Percentiles rank a stretch among this genome's conserved stretches.
Conservation (phyloP, 2,113 vertebrate species). For the Limnothrissa miodon region DNA sequence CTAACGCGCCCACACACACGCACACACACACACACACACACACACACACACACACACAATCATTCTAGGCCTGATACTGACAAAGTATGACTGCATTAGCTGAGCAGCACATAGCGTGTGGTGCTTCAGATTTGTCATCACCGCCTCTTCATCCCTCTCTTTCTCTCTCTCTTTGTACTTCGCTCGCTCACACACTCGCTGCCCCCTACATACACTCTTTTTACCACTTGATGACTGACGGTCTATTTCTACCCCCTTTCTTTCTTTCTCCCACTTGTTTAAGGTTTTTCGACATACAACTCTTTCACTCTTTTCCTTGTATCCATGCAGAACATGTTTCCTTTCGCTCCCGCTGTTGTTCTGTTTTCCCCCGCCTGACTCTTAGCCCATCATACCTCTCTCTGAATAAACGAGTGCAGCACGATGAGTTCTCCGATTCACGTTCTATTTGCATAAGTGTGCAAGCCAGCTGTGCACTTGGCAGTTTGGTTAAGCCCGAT, state of each 20-base stretch:
- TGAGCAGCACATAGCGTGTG: not conserved
- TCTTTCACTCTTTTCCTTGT: too few relatives aligned
- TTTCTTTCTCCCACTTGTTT: too few relatives aligned
- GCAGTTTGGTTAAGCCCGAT: conserved; percentile 36
- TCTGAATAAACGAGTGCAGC: not conserved
- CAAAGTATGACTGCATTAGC: not conserved
- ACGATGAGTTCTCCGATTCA: not conserved
- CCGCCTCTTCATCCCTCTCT: not conserved
- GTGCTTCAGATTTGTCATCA: conserved; percentile 3
- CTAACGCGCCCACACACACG: not conserved
- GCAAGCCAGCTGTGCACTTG: conserved; percentile 30
- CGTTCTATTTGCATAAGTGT: conserved; percentile 32
- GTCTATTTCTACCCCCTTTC: too few relatives aligned
- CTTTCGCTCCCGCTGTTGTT: not conserved
- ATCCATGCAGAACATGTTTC: not conserved
- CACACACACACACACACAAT: too few relatives aligned
- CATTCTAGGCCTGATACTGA: conserved; percentile 1
- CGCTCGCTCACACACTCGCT: too few relatives aligned
- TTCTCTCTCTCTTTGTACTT: too few relatives aligned
- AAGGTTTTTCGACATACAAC: too few relatives aligned
- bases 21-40: conserved; percentile 4
- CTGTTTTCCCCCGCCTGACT: not conserved
- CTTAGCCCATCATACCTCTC: not conserved
- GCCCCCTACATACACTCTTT: too few relatives aligned
- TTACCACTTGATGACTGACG: too few relatives aligned